A percentile compares a stretch with the other conserved stretches of the same genome.
phyloP scores from a whole-genome alignment of 2,113 vertebrate species.

The Tricholaema leucomelas region DNA sequence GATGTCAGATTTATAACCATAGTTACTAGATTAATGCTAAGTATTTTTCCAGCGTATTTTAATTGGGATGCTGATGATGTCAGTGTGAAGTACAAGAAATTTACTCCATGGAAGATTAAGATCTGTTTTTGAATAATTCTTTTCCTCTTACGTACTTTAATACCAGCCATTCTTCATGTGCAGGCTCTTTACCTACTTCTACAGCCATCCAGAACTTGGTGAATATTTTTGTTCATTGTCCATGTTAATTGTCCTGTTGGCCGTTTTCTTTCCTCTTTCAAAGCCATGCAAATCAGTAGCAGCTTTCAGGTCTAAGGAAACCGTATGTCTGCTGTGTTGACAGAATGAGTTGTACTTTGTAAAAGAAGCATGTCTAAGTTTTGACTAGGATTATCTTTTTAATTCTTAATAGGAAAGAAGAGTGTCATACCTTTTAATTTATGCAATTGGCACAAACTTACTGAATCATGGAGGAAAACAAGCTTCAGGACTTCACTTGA shows the following conservation, averaged over 20 bases:
- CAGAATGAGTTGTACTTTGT: background rate
- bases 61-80: background rate
- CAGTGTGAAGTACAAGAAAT: background rate
- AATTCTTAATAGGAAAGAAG: background rate
- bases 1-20: background rate
- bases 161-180: background rate
- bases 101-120: background rate
- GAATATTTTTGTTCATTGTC: background rate
- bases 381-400: background rate
- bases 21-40: background rate
- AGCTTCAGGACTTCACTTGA: background rate
- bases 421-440: background rate
- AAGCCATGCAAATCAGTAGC: background rate
- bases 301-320: background rate
- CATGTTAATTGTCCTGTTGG: background rate
- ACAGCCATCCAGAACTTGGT: background rate
- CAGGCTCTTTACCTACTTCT: background rate
- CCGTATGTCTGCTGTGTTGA: accelerated
- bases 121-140: background rate
- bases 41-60: background rate
- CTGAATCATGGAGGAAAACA: background rate
- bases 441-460: background rate
- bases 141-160: background rate
- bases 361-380: background rate
- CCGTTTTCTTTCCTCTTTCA: background rate